Base-by-base conservation (phyloP, 2,888 invertebrate species). In the Cremastinae sp. region DNA sequence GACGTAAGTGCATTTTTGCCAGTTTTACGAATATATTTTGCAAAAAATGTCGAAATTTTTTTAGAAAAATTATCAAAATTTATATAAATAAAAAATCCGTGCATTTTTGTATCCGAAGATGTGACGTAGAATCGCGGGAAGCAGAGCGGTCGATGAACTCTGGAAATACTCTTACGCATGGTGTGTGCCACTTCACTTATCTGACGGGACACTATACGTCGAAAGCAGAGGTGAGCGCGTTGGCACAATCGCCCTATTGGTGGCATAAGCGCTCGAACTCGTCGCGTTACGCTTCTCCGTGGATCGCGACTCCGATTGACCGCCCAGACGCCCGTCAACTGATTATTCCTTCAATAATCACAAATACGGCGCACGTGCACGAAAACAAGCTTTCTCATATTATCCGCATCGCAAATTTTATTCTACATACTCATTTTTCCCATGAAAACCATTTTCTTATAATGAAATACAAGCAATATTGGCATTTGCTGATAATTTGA, bases 121-220 rank as follows among this genome's bases (percentile, higher is more conserved):
- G 51, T 62, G 47, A 51, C 22, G 12, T 18, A 14, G 47, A 28
- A 62, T 64, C 68, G 65, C 78, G 74, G 83, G 85, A 85, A 86
- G 82, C 86, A 85, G 86, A 86, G 84, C 85, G 84, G 83, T 85
- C 84, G 77, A 82, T 82, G 83, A 83, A 78, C 83, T 77, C 79
- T 80, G 78, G 83, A 83, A 83, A 84, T 80, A 84, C 83, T 83
- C 83, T 84, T 83, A 83, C 83, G 83, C 83, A 83, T 81, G 81
- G 84, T 83, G 83, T 83, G 83, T 84, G 83, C 83, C 83, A 84
- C 84, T 84, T 84, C 82, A 80, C 84, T 86, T 86, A 82, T 80
- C 74, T 74, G 79, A 80, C 76, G 75, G 72, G 71, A 74, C 49
- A 51, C 58, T 73, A n/a, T n/a, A 61, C 74, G 77, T 74, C 75